Evolutionary conservation across 1,140 invertebrate genomes (phyloP).

Genomic region (Uloborus diversus): DNA sequence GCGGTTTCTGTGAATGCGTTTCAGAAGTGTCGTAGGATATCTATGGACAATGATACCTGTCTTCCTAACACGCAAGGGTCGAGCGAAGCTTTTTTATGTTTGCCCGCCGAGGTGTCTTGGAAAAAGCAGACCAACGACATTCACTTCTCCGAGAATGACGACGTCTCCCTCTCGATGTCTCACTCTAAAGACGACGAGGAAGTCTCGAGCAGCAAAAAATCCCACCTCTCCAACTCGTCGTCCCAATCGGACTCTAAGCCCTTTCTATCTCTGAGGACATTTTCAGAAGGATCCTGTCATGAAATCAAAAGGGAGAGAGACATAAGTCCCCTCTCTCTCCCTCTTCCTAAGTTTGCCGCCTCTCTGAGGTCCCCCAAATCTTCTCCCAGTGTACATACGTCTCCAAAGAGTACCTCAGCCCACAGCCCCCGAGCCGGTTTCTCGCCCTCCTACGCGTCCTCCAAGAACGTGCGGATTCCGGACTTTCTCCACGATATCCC

Average conservation of each 20-base stretch:
- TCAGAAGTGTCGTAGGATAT: conserved; percentile 46
- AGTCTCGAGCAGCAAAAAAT: conserved; percentile 19
- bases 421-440: conserved; percentile 46
- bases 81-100: conserved; percentile 47
- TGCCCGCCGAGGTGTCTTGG: conserved; percentile 27
- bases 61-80: conserved; percentile 31
- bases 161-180: conserved; percentile 1
- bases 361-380: conserved; percentile 60
- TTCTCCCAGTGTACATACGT: conserved; percentile 55
- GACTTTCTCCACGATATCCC: conserved; percentile 30
- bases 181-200: conserved; percentile 25
- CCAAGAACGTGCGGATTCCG: conserved; percentile 21
- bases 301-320: conserved; percentile 52
- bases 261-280: conserved; percentile 7
- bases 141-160: conserved; percentile 26
- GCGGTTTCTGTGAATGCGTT: conserved; percentile 1
- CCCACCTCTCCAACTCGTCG: conserved; percentile 1
- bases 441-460: conserved; percentile 51
- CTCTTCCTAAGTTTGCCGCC: conserved; percentile 85
- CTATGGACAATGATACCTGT: conserved; percentile 51
- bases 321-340: conserved; percentile 75
- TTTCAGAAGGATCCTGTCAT: conserved; percentile 24
- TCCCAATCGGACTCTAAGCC: conserved; percentile 11
- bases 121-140: conserved; percentile 34
- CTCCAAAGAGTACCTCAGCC: conserved; percentile 57